These are phyloP conservation scores for Yoshiicerus persimilis DNA, from an alignment of 1,140 invertebrate genomes.

Conservation along the genomic window DNA sequence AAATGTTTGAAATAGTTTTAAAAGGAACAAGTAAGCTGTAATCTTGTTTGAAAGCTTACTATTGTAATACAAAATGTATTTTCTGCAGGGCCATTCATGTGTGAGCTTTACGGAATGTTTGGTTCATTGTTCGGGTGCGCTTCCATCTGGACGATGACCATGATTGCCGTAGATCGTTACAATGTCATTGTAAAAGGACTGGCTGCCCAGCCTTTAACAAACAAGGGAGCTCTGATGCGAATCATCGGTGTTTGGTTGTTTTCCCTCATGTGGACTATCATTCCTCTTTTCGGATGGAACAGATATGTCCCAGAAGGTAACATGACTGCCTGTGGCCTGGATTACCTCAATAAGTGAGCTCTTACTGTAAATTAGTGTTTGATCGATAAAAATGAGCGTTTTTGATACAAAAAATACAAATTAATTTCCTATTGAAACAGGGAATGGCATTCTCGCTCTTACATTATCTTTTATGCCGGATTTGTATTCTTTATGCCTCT, in stretches of 20 bases:
- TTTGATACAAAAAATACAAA: no score
- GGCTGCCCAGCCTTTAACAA: constrained; percentile 69
- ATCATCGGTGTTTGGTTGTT: constrained; percentile 71
- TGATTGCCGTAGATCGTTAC: constrained; percentile 72
- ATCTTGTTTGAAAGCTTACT: background rate
- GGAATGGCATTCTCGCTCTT: constrained; percentile 63
- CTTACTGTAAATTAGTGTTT: background rate
- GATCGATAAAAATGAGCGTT: no score
- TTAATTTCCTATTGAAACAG: background rate
- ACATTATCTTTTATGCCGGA: constrained; percentile 69
- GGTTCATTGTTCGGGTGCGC: constrained; percentile 77
- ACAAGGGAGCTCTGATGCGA: constrained; percentile 66
- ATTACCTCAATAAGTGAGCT: constrained; percentile 67
- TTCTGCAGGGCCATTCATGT: constrained; percentile 68
- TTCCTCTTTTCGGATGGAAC: constrained; percentile 78
- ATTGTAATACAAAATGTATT: background rate
- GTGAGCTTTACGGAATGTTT: constrained; percentile 75
- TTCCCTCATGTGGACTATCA: constrained; percentile 67
- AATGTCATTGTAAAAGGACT: constrained; percentile 82
- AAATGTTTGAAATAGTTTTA: background rate
- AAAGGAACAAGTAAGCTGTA: background rate
- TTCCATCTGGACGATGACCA: constrained; percentile 80
- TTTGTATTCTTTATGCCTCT: constrained; percentile 73
- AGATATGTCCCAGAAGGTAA: constrained; percentile 86
- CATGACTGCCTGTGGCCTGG: constrained; percentile 81